Conservation (phyloP, 2,888 invertebrate species). For the Apamea crenata region DNA sequence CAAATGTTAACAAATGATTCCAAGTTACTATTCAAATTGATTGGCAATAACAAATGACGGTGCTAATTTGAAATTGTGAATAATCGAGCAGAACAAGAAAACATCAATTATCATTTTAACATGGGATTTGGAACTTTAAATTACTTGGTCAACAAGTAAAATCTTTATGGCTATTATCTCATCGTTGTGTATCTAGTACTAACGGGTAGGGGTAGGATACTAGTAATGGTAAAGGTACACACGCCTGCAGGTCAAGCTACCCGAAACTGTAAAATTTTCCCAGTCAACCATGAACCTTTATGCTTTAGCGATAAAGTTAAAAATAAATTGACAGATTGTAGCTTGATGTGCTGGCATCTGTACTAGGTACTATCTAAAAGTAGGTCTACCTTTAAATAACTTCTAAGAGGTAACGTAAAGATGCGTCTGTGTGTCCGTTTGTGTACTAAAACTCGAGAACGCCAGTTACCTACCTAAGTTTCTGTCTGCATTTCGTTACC, state of each 20-base stretch:
- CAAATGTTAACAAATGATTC: constrained; percentile 35
- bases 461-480: background rate
- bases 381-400: background rate
- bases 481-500: background rate
- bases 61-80: constrained; percentile 30
- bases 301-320: no score
- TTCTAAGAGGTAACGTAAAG: background rate
- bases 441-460: background rate
- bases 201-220: no score
- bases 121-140: background rate
- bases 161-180: background rate
- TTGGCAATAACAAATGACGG: constrained; percentile 39
- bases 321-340: no score
- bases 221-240: no score
- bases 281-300: no score
- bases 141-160: background rate
- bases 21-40: constrained; percentile 16
- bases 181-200: background rate
- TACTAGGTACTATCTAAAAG: no score
- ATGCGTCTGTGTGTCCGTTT: background rate
- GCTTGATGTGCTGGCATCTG: no score
- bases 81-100: constrained; percentile 14
- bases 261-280: no score
- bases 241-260: no score
- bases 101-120: constrained; percentile 9